Percentiles rank a stretch among this genome's conserved stretches.
Conservation (phyloP, 2,797 vertebrate genomes). For the Clarias fuscus region DNA sequence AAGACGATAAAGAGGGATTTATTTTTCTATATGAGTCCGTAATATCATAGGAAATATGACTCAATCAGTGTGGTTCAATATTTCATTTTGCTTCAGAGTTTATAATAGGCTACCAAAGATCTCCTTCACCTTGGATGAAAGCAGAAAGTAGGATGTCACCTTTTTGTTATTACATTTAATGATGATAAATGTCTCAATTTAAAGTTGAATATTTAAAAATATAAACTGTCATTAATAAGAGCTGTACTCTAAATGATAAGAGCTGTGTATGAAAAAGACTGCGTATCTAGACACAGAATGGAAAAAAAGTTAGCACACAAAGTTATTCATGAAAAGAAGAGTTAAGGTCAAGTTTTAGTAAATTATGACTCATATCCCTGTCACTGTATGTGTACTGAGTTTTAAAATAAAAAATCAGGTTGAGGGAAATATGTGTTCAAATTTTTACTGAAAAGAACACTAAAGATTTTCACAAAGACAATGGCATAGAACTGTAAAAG, state of each 20-base stretch:
- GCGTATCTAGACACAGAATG: background rate
- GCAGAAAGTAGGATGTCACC: background rate
- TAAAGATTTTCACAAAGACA: constrained; percentile 21
- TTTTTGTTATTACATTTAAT: constrained; percentile 1
- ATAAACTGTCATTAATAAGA: background rate
- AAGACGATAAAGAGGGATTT: background rate
- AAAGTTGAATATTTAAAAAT: constrained; percentile 4
- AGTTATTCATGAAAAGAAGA: constrained; percentile 36
- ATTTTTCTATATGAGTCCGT: constrained; percentile 31
- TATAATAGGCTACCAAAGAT: constrained; percentile 2
- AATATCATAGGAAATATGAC: constrained; percentile 42
- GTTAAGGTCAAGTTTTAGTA: background rate
- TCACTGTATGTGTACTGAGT: too few species aligned
- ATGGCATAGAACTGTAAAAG: constrained; percentile 37
- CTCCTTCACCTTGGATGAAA: background rate
- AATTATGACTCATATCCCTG: constrained; percentile 5
- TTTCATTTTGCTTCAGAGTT: constrained; percentile 23
- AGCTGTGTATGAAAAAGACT: background rate
- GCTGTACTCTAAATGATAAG: background rate
- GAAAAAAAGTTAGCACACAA: constrained; percentile 30
- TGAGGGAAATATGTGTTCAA: background rate
- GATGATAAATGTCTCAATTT: constrained; percentile 8
- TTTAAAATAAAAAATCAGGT: background rate
- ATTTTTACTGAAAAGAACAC: background rate
- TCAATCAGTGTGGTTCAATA: constrained; percentile 18